Evolutionary conservation across 2,113 vertebrate species (phyloP).

Genomic region (Lethenteron camtschaticum): DNA sequence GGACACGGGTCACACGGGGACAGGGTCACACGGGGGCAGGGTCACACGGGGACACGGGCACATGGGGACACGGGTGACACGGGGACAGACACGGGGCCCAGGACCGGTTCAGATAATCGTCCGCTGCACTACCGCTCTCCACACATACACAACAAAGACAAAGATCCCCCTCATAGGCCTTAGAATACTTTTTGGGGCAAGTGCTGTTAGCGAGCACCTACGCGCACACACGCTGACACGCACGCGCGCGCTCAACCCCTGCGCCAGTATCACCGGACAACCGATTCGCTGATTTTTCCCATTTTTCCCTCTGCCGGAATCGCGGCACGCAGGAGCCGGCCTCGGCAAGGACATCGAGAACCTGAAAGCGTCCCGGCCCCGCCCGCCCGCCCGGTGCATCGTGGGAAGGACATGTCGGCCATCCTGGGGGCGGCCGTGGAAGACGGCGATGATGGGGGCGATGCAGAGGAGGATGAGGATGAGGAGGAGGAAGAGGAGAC

Average conservation of each 20-base stretch:
- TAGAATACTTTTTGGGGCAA: background rate
- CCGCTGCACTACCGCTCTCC: no score
- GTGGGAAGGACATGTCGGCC: conserved; percentile 74
- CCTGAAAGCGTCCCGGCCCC: conserved; percentile 24
- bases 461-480: conserved; percentile 11
- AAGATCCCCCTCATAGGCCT: no score
- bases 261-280: background rate
- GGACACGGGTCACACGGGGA: no score
- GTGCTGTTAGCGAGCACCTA: background rate
- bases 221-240: background rate
- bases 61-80: no score
- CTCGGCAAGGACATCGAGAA: conserved; percentile 41
- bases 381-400: conserved; percentile 25
- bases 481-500: conserved; percentile 60
- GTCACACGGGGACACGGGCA: background rate
- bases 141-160: no score
- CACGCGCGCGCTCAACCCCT: background rate
- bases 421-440: conserved; percentile 61
- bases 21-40: conserved; percentile 5
- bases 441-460: conserved; percentile 29
- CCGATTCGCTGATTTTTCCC: background rate
- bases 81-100: no score
- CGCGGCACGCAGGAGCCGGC: conserved; percentile 23
- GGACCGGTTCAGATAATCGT: no score
- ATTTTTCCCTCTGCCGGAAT: background rate